Conservation (phyloP, 2,797 vertebrate genomes). For the Smutsia temminckii region DNA sequence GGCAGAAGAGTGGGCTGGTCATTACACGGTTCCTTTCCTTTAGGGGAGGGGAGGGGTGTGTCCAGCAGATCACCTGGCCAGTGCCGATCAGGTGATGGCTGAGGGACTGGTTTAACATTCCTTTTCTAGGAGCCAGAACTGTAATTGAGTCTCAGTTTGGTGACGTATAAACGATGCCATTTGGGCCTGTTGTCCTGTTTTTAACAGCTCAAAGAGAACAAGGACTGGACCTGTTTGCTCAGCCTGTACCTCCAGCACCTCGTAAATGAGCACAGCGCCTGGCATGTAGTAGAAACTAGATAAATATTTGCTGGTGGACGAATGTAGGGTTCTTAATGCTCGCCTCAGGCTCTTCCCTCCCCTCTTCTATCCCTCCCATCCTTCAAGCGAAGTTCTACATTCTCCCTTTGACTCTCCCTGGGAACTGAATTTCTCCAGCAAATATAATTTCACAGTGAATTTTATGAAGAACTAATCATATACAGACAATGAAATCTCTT, state of each 20-base stretch:
- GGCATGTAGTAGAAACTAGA: background rate
- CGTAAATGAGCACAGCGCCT: background rate
- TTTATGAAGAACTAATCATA: background rate
- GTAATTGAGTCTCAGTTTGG: background rate
- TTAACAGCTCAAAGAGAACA: background rate
- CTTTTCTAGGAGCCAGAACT: background rate
- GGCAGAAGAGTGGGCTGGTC: background rate
- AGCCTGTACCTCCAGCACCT: background rate
- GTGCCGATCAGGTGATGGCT: background rate
- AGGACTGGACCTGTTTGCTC: background rate
- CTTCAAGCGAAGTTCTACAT: background rate
- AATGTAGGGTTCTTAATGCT: background rate
- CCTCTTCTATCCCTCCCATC: background rate
- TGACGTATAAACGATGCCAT: background rate
- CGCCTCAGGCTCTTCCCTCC: accelerated
- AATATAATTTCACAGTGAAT: background rate
- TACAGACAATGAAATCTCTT: background rate
- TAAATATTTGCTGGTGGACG: too few species aligned
- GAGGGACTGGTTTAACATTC: background rate
- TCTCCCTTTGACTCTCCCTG: background rate
- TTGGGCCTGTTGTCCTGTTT: background rate
- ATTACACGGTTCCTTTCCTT: background rate
- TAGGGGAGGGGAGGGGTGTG: background rate
- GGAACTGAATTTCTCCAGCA: background rate
- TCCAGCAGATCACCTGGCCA: background rate